phyloP scores from a whole-genome alignment of 2,797 vertebrate species.

The Danio kyathit region DNA sequence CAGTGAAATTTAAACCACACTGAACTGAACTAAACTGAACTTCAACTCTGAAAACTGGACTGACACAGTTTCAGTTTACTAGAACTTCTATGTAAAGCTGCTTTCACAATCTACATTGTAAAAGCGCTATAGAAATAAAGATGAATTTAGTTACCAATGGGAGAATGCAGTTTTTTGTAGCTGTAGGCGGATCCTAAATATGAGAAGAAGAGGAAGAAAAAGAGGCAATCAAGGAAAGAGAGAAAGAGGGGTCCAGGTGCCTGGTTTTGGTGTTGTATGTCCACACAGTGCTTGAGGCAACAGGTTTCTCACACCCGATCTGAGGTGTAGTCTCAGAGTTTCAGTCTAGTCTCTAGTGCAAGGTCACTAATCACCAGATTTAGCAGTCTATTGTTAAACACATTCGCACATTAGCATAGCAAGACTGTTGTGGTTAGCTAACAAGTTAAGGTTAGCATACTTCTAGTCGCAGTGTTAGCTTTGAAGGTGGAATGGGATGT shows the following conservation, averaged over 20 bases:
- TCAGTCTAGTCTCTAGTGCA: constrained; percentile 47
- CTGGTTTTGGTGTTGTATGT: constrained; percentile 52
- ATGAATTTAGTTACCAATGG: not conserved
- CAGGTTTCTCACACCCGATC: constrained; percentile 55
- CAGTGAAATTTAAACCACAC: too few relatives aligned
- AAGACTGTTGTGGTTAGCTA: constrained; percentile 21
- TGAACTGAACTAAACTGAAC: too few relatives aligned
- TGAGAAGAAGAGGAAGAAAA: constrained; percentile 26
- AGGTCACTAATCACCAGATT: constrained; percentile 48
- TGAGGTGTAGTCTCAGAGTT: constrained; percentile 28
- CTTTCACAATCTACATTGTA: too few relatives aligned
- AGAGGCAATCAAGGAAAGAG: not conserved
- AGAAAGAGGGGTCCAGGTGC: constrained; percentile 51
- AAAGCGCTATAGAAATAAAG: too few relatives aligned
- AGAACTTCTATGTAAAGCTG: too few relatives aligned
- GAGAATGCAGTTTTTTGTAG: not conserved
- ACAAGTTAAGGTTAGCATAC: not conserved
- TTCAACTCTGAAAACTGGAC: too few relatives aligned
- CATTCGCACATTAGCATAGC: constrained; percentile 44
- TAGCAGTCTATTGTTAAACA: constrained; percentile 25
- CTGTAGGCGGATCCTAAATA: constrained; percentile 26
- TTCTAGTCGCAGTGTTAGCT: not conserved
- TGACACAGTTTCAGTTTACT: too few relatives aligned
- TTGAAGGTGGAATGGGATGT: not conserved
- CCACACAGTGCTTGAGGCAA: constrained; percentile 45